phyloP scores from a whole-genome alignment of 2,797 vertebrate species.

The Pelobates cultripes region DNA sequence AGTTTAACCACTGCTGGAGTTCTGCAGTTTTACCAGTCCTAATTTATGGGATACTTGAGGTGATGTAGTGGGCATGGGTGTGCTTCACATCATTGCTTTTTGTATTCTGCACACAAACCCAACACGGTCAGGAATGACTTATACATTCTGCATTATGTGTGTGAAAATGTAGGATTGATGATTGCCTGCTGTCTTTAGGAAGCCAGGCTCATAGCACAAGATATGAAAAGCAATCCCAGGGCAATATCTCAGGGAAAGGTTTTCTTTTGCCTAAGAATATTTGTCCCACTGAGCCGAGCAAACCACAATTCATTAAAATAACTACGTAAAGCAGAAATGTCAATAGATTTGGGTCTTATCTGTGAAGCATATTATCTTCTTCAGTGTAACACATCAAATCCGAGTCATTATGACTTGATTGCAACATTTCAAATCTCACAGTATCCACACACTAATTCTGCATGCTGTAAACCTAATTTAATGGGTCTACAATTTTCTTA shows the following conservation, averaged over 20 bases:
- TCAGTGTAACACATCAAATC: constrained; percentile 4
- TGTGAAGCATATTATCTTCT: constrained; percentile 11
- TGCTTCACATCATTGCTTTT: not conserved
- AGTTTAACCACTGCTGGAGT: too few species aligned
- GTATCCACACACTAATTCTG: constrained; percentile 12
- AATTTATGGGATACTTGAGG: too few species aligned
- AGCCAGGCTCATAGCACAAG: not conserved
- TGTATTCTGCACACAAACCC: not conserved
- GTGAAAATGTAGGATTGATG: constrained; percentile 29
- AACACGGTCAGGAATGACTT: not conserved
- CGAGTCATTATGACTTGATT: constrained; percentile 13
- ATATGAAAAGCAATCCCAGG: constrained; percentile 32
- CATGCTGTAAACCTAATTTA: constrained; percentile 4
- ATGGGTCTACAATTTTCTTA: not conserved
- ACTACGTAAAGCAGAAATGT: constrained; percentile 26
- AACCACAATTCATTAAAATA: constrained; percentile 21
- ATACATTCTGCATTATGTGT: constrained; percentile 5
- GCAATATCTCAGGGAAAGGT: constrained; percentile 33
- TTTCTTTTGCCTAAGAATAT: constrained; percentile 38
- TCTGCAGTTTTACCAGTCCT: too few species aligned
- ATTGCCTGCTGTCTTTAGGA: constrained; percentile 21
- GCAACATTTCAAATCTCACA: constrained; percentile 1
- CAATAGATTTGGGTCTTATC: constrained; percentile 31
- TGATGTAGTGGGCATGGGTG: not conserved
- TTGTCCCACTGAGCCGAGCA: constrained; percentile 8